Conservation (phyloP, 2,888 invertebrate genomes). For the Cyaniris semiargus region DNA sequence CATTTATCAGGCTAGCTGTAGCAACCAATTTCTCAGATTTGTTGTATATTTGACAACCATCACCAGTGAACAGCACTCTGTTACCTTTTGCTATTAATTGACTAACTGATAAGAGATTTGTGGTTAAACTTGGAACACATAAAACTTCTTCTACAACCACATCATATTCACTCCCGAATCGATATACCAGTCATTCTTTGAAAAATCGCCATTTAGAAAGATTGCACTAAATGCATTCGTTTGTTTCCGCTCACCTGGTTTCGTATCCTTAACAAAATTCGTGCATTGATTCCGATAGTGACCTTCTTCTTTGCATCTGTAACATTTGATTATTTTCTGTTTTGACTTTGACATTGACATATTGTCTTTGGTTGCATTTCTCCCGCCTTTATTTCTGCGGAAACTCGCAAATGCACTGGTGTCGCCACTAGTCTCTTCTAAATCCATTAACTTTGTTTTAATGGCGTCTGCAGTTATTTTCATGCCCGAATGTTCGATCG, state of each 20-base stretch:
- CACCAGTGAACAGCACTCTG: slow-evolving; percentile 39
- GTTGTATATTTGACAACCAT: slow-evolving; percentile 43
- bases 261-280: slow-evolving; percentile 35
- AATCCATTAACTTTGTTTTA: slow-evolving; percentile 39
- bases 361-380: slow-evolving; percentile 37
- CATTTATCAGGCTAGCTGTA: background rate
- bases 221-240: slow-evolving; percentile 44
- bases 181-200: slow-evolving; percentile 43
- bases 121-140: slow-evolving; percentile 39
- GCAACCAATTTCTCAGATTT: background rate
- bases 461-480: slow-evolving; percentile 39
- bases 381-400: slow-evolving; percentile 39
- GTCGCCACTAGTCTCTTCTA: slow-evolving; percentile 34
- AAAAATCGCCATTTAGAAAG: slow-evolving; percentile 43
- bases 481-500: slow-evolving; percentile 33
- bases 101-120: slow-evolving; percentile 39
- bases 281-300: slow-evolving; percentile 43
- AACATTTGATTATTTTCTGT: slow-evolving; percentile 36
- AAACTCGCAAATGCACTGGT: slow-evolving; percentile 41
- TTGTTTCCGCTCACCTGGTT: slow-evolving; percentile 37
- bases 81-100: slow-evolving; percentile 44
- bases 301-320: slow-evolving; percentile 43
- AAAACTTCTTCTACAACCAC: slow-evolving; percentile 38
- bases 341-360: slow-evolving; percentile 41
- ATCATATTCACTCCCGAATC: slow-evolving; percentile 43